Evolutionary conservation across 37 sponge, comb jelly and placozoan genomes (phyloP).

Genomic region (Dysidea cf. avara): DNA sequence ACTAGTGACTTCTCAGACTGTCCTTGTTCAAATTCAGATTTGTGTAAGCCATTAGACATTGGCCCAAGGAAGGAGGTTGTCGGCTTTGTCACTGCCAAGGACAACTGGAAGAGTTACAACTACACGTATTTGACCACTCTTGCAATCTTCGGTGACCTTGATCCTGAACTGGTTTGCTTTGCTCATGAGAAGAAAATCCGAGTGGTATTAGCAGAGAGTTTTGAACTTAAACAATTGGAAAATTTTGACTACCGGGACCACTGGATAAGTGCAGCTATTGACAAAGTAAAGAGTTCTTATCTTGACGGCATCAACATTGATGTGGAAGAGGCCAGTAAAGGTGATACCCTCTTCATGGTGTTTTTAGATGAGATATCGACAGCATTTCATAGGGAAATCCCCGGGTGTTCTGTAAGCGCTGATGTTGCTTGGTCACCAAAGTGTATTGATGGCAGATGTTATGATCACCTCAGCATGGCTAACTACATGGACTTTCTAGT

Average conservation of each 20-base stretch:
- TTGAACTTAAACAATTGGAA: slow-evolving; percentile 15
- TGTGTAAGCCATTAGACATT: slow-evolving; percentile 44
- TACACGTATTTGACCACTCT: slow-evolving; percentile 68
- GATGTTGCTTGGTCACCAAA: slow-evolving; percentile 84
- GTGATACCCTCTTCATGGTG: slow-evolving; percentile 24
- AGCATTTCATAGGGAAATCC: slow-evolving; percentile 44
- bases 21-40: slow-evolving; percentile 37
- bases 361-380: slow-evolving; percentile 33
- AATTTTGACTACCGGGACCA: slow-evolving; percentile 1
- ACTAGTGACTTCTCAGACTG: too few species aligned
- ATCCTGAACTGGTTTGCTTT: slow-evolving; percentile 48
- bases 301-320: slow-evolving; percentile 88
- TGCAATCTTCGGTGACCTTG: slow-evolving; percentile 49
- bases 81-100: slow-evolving; percentile 42
- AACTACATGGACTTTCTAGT: slow-evolving; percentile 63
- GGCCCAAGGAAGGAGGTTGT: slow-evolving; percentile 48
- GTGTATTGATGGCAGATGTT: slow-evolving; percentile 80
- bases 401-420: slow-evolving; percentile 57
- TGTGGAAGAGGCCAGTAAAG: slow-evolving; percentile 49
- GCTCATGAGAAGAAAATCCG: slow-evolving; percentile 60
- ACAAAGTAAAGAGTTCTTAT: slow-evolving; percentile 12
- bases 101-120: slow-evolving; percentile 67
- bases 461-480: slow-evolving; percentile 48
- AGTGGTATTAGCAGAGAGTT: slow-evolving; percentile 48
- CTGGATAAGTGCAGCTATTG: slow-evolving; percentile 44